Percentiles rank a stretch among this genome's conserved stretches.
Evolutionary conservation across 2,113 vertebrate species (phyloP).

Genomic region (Etheostoma cragini): DNA sequence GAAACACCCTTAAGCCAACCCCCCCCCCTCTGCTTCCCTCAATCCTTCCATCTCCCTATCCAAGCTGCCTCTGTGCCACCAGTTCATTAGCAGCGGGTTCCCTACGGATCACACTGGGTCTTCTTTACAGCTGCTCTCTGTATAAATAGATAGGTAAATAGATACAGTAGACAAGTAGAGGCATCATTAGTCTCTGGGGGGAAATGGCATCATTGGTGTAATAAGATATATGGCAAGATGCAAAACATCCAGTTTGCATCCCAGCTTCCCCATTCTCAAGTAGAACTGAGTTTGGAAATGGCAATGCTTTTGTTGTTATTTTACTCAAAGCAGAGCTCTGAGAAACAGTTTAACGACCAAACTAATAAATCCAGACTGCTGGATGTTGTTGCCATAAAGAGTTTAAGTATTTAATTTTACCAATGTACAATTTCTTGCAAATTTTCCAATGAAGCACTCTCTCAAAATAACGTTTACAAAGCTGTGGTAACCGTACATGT

Average conservation of each 20-base stretch:
- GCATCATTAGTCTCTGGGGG: conserved; percentile 21
- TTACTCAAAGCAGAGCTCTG: conserved; percentile 41
- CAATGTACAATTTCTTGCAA: conserved; percentile 64
- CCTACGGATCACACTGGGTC: conserved; percentile 27
- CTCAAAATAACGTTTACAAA: conserved; percentile 36
- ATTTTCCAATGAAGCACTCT: conserved; percentile 61
- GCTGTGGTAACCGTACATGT: conserved; percentile 42
- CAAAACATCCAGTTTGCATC: not conserved
- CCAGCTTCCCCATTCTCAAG: not conserved
- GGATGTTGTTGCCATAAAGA: conserved; percentile 51
- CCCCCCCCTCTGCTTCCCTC: conserved; percentile 36
- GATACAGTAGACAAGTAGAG: conserved; percentile 25
- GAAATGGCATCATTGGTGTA: not conserved
- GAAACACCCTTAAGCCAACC: conserved; percentile 81
- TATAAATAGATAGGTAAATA: conserved; percentile 49
- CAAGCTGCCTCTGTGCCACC: conserved; percentile 62
- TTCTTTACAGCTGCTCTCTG: conserved; percentile 57
- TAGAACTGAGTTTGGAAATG: not conserved
- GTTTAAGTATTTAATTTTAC: conserved; percentile 58
- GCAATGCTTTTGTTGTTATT: conserved; percentile 27
- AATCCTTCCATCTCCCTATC: conserved; percentile 58
- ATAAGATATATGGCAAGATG: not conserved
- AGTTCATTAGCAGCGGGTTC: conserved; percentile 60
- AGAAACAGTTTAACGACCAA: conserved; percentile 70
- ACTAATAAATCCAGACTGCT: conserved; percentile 62